Evolutionary conservation across 2,888 invertebrate genomes (phyloP), one percentile per base, ranked within the genome.

Genomic region (Hylaea fasciaria): DNA sequence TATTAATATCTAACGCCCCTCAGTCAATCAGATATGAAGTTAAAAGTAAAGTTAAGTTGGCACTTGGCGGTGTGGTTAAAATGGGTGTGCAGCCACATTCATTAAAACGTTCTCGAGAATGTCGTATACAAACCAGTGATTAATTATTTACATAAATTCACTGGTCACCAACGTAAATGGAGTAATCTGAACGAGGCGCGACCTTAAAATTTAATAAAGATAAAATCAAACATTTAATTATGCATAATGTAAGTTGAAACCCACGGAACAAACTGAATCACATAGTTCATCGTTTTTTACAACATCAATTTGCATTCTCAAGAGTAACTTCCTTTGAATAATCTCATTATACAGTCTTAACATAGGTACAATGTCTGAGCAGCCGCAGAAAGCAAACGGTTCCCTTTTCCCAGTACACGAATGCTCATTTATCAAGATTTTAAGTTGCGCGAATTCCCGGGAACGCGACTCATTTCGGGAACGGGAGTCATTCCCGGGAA

Each of bases 381-480:
- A 35, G 37, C 50, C 47, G 40, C 48, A 56, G 66, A 64, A 65
- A 49, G 63, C 61, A 62, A 63, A 54, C 54, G 45, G 37, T 37
- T 57, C 44, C 39, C n/a, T 12, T 53, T 55, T 61, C 59, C 49
- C 41, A 68, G 72, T 71, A 70, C 68, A 63, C 62, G 66, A 54
- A 64, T 65, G 48, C 72, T 73, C 78, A 78, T 83, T 86, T 85
- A 87, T 87, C 84, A 86, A 86, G 86, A 82, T 86, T 84, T 81
- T 82, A 85, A 86, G 81, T 82, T 74, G 79, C 76, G 78, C 77
- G 77, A 85, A 84, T 85, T 84, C 72, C 70, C 62, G 55, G 64
- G 70, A 68, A 65, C 52, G 22, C 16, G 13, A 37, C 28, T 46
- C 29, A 44, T 44, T 41, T 22, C 45, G 44, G 40, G 39, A 50